These are phyloP conservation scores for Drosophila basisetae DNA, from an alignment of 2,888 invertebrate species.

Conservation along the genomic window DNA sequence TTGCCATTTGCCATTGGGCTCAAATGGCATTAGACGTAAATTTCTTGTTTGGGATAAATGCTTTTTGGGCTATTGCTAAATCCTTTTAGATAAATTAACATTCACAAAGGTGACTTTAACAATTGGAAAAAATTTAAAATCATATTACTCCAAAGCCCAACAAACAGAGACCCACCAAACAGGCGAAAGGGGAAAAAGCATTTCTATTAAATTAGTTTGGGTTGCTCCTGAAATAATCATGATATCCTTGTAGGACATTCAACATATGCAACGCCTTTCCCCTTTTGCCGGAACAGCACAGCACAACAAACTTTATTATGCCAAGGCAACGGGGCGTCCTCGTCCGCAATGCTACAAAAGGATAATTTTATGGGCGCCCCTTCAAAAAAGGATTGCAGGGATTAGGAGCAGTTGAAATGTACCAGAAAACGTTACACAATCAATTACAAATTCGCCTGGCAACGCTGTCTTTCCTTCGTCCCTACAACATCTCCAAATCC, in stretches of 20 bases:
- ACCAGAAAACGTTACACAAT: slow-evolving; percentile 58
- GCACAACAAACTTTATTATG: slow-evolving; percentile 44
- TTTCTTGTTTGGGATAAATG: slow-evolving; percentile 5
- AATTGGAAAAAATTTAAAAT: slow-evolving; percentile 27
- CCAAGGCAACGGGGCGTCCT: slow-evolving; percentile 47
- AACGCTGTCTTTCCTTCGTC: slow-evolving; percentile 21
- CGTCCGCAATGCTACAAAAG: slow-evolving; percentile 42
- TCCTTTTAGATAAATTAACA: slow-evolving; percentile 54
- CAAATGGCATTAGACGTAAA: background rate
- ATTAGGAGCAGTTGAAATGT: slow-evolving; percentile 45
- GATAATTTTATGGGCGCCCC: slow-evolving; percentile 32
- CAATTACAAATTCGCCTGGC: slow-evolving; percentile 64
- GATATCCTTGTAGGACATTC: slow-evolving; percentile 33
- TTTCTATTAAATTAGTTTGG: slow-evolving; percentile 47
- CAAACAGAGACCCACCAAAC: background rate
- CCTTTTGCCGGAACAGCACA: background rate
- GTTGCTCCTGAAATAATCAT: slow-evolving; percentile 24
- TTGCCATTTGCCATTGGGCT: background rate
- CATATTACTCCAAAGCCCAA: slow-evolving; percentile 30
- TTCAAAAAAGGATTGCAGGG: slow-evolving; percentile 28
- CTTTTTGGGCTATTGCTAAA: slow-evolving; percentile 1
- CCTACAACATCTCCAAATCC: background rate
- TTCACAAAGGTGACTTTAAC: slow-evolving; percentile 22
- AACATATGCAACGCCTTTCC: slow-evolving; percentile 45
- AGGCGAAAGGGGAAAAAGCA: background rate